Base-by-base conservation (phyloP, 2,888 invertebrate genomes). In the Dysmachus trigonus region DNA sequence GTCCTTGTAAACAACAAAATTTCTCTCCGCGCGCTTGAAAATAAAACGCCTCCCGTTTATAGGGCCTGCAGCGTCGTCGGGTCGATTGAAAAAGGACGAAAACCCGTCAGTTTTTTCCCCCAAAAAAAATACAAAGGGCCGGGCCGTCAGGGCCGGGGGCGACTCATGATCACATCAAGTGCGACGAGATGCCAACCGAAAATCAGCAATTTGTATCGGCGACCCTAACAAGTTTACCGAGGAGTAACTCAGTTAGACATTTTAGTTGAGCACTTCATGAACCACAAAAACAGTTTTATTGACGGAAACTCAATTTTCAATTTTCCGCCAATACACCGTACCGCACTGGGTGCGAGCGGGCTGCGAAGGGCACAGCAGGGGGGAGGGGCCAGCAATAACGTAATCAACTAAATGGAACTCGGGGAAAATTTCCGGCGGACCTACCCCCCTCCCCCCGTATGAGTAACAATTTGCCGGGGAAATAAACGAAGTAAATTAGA, bases 401-500 rank as follows among this genome's bases (percentile, higher is more conserved):
- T 86, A 87, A 87, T 87, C 87, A 87, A 85, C 62, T 82, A 81
- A 81, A 81, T 81, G 81, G 53, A 81, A 82, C 62, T 62, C 77
- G 62, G 82, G 82, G 82, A 71, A 71, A 82, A 82, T 82, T 82
- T 82, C 82, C 82, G 82, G 82, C 30, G 35, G 62, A 82, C 62
- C 82, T 62, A 82, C 33, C 31, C 82, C 53, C n/a, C 41, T 13
- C 33, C 33, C 41, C 35, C 35, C 51, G 81, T 77, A 86, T 86
- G 53, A 84, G 85, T 85, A 76, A 85, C 87, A 87, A 87, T 87
- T 87, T 87, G 76, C 82, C 38, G 62, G 71, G 62, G 62, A 82
- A 82, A 82, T 82, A 87, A 87, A 87, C 84, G 87, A 86, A 84
- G 87, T 86, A 87, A 87, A 87, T 87, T 87, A 86, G 87, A 87